Evolutionary conservation across 1,140 invertebrate species (phyloP).

Genomic region (Colletes gigas): DNA sequence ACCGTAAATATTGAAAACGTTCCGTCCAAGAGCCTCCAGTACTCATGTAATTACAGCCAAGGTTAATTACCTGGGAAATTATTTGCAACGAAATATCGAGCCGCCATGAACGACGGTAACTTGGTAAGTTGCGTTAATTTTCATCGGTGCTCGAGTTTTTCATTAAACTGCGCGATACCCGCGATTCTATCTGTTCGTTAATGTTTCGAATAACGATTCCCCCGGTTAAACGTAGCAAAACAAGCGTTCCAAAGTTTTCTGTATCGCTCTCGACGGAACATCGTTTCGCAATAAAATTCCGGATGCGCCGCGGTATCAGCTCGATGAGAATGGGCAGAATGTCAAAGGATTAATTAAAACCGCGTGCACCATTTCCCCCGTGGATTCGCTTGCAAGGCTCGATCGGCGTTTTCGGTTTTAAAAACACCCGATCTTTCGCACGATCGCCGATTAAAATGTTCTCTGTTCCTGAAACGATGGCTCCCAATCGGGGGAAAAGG

Average conservation of each 20-base stretch:
- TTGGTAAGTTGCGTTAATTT: background rate
- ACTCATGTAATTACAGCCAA: too few species aligned
- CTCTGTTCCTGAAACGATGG: too few species aligned
- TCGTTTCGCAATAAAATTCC: background rate
- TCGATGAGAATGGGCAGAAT: background rate
- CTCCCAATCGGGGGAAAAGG: too few species aligned
- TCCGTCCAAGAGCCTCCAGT: too few species aligned
- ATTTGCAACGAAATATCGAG: too few species aligned
- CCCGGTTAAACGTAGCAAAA: background rate
- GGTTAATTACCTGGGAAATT: too few species aligned
- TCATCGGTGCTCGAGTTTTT: background rate
- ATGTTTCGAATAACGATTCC: background rate
- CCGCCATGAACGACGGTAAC: too few species aligned
- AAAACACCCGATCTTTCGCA: background rate
- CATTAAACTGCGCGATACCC: background rate
- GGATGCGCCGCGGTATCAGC: background rate
- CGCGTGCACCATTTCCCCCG: background rate
- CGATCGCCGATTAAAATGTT: background rate
- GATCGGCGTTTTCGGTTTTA: background rate
- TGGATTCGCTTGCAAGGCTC: background rate
- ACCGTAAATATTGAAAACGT: too few species aligned
- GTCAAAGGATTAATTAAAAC: constrained; percentile 9
- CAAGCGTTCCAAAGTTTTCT: background rate
- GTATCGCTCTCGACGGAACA: background rate
- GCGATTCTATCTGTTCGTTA: background rate